Evolutionary conservation across 2,113 vertebrate species (phyloP).

Genomic region (Tor tambroides): DNA sequence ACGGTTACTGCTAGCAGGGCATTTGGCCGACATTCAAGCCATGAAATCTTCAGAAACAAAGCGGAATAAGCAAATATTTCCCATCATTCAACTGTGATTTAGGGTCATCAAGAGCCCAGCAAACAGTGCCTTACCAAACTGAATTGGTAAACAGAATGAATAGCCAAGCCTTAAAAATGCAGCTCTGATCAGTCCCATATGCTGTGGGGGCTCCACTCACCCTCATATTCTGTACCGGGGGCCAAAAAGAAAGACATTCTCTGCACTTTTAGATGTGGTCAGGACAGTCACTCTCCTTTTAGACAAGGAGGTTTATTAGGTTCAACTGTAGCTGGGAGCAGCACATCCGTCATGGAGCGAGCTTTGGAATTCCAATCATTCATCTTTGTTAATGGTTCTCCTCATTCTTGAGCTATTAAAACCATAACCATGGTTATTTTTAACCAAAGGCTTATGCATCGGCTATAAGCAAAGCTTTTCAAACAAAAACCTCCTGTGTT

Average conservation of each 20-base stretch:
- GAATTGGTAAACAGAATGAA: conserved; percentile 77
- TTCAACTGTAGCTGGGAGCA: conserved; percentile 35
- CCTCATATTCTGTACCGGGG: conserved; percentile 42
- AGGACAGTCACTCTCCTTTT: conserved; percentile 48
- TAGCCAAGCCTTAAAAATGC: conserved; percentile 70
- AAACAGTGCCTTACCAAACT: conserved; percentile 41
- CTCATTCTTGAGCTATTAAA: conserved; percentile 34
- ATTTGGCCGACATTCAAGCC: background rate
- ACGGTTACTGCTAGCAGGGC: background rate
- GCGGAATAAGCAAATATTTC: conserved; percentile 28
- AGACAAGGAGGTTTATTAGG: conserved; percentile 49
- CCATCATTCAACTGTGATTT: conserved; percentile 30
- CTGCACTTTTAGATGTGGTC: conserved; percentile 55
- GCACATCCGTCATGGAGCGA: conserved; percentile 30
- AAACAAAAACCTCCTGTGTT: background rate
- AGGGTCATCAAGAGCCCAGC: conserved; percentile 22
- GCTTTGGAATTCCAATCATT: conserved; percentile 48
- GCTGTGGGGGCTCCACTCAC: conserved; percentile 64
- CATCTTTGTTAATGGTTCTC: conserved; percentile 36
- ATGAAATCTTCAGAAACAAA: conserved; percentile 21
- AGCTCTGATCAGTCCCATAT: conserved; percentile 79
- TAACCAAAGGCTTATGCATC: conserved; percentile 2
- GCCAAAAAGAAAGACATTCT: conserved; percentile 52
- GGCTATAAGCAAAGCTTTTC: background rate
- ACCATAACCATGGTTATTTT: conserved; percentile 41